Conservation (phyloP, 2,888 invertebrate species). For the Crocallis elinguaria region DNA sequence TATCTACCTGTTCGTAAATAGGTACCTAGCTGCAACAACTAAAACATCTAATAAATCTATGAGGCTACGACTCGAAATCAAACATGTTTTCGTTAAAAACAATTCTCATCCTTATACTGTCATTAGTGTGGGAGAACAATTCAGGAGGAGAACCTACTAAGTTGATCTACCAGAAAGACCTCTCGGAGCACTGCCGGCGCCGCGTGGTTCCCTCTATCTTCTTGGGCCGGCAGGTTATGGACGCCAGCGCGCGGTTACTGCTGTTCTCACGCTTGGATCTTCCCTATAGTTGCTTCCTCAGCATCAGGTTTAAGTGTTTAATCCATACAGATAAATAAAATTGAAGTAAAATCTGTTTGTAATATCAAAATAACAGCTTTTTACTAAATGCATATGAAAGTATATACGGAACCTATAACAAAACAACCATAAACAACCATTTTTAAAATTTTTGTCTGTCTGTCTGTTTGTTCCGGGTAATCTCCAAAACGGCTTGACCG, state of each 20-base stretch:
- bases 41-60: constrained; percentile 1
- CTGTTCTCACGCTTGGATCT: constrained; percentile 65
- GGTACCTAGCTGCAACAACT: background rate
- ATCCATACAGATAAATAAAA: too few species aligned
- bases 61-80: constrained; percentile 5
- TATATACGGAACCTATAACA: too few species aligned
- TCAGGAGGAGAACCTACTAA: constrained; percentile 30
- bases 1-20: too few species aligned
- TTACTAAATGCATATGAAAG: too few species aligned
- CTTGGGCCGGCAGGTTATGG: constrained; percentile 62
- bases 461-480: too few species aligned
- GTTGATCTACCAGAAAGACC: constrained; percentile 62
- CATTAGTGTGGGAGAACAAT: background rate
- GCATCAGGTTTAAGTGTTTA: too few species aligned
- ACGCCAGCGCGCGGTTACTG: constrained; percentile 63
- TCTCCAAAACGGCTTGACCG: too few species aligned
- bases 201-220: constrained; percentile 71
- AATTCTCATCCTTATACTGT: constrained; percentile 1
- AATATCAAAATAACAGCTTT: too few species aligned
- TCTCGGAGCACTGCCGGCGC: constrained; percentile 71
- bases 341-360: too few species aligned
- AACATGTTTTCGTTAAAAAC: constrained; percentile 8
- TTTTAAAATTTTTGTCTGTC: too few species aligned
- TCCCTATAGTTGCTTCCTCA: constrained; percentile 72
- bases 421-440: too few species aligned